Evolutionary conservation across 2,113 vertebrate species (phyloP).

Genomic region (Amphiprion percula): DNA sequence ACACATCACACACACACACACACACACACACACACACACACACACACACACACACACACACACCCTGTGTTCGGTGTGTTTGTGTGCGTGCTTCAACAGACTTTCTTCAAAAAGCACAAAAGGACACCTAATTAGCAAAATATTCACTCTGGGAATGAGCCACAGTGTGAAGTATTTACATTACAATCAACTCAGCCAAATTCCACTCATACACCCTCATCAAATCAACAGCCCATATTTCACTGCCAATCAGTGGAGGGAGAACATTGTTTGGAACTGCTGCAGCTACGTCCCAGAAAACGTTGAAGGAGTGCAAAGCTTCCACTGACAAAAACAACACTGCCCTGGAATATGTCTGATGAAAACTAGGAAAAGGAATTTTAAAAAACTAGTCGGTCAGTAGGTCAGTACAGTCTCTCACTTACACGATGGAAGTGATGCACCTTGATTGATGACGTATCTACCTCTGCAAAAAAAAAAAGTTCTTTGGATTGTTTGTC

Average conservation of each 20-base stretch:
- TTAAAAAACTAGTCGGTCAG: too few species aligned
- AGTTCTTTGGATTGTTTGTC: too few species aligned
- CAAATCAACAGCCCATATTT: slow-evolving; percentile 48
- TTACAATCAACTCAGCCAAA: slow-evolving; percentile 49
- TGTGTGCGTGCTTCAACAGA: not conserved
- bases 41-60: not conserved
- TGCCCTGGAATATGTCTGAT: not conserved
- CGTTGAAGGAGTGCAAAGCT: not conserved
- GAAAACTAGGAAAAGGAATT: too few species aligned
- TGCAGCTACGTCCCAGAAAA: not conserved
- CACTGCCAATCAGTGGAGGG: slow-evolving; percentile 2
- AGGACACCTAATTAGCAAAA: slow-evolving; percentile 46
- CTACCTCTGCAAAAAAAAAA: not conserved
- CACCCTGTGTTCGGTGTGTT: not conserved
- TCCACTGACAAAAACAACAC: not conserved
- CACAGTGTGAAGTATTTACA: slow-evolving; percentile 57
- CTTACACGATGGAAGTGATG: not conserved
- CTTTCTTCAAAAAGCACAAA: slow-evolving; percentile 17
- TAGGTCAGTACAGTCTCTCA: too few species aligned
- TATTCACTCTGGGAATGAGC: slow-evolving; percentile 52
- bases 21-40: not conserved
- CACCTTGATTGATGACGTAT: not conserved
- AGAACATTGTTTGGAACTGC: not conserved
- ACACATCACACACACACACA: slow-evolving; percentile 49
- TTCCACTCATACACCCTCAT: slow-evolving; percentile 34